Conservation (phyloP, 2,797 vertebrate genomes). For the Furcifer pardalis region DNA sequence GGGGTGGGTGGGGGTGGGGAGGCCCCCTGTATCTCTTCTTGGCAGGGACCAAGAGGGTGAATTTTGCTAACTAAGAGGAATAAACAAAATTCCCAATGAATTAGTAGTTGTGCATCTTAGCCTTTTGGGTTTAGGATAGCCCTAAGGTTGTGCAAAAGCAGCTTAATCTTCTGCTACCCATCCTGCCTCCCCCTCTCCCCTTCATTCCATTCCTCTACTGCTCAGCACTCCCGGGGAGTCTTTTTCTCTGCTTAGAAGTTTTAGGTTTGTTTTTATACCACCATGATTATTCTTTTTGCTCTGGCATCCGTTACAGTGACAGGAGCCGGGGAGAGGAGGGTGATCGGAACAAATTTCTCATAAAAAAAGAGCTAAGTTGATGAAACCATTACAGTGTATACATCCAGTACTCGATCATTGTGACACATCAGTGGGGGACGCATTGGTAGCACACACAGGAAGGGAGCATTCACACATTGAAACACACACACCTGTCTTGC, state of each 20-base stretch:
- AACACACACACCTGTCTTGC: neutral
- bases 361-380: conserved; percentile 77
- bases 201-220: neutral
- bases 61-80: too few relatives aligned
- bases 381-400: conserved; percentile 80
- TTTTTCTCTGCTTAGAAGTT: conserved; percentile 40
- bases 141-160: conserved; percentile 25
- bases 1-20: too few relatives aligned
- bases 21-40: too few relatives aligned
- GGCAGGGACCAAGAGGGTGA: too few relatives aligned
- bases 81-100: neutral
- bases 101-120: neutral
- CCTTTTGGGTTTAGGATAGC: neutral
- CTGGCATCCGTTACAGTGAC: conserved; percentile 69
- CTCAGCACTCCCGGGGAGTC: neutral
- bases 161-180: conserved; percentile 27
- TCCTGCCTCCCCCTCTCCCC: too few relatives aligned
- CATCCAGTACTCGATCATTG: conserved; percentile 79
- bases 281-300: conserved; percentile 60
- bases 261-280: conserved; percentile 22
- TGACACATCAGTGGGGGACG: conserved; percentile 77
- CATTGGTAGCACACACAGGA: neutral
- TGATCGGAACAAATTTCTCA: conserved; percentile 76
- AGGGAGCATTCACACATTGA: neutral
- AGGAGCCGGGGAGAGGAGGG: conserved; percentile 59